Conservation (phyloP, 2,113 vertebrate species). For the Zootoca vivipara region DNA sequence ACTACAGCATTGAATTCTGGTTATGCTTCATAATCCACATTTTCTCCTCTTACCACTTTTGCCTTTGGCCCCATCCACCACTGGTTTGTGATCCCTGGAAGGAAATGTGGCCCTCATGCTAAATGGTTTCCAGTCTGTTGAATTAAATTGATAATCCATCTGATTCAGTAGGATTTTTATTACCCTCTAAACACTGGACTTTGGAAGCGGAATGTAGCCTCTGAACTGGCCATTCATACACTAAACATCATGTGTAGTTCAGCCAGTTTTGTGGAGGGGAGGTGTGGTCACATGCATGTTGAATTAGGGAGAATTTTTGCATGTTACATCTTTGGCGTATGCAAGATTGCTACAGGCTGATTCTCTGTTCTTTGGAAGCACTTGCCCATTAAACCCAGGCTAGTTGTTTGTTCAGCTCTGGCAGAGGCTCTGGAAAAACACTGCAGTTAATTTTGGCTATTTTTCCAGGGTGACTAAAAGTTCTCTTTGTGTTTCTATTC, state of each 20-base stretch:
- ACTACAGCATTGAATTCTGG: no score
- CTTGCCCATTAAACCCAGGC: background rate
- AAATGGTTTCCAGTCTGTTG: no score
- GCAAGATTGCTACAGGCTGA: background rate
- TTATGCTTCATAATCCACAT: no score
- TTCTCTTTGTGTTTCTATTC: background rate
- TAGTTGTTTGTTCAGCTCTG: background rate
- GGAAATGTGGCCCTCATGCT: no score
- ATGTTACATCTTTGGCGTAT: background rate
- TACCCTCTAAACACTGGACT: no score
- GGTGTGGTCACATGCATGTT: background rate
- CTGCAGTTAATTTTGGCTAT: background rate
- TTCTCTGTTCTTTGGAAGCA: background rate
- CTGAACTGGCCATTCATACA: no score
- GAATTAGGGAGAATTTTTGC: background rate
- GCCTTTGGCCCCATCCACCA: no score
- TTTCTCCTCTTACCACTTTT: no score
- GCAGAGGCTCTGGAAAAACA: constrained; percentile 21
- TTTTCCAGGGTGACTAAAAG: constrained; percentile 20
- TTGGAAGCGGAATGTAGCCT: no score
- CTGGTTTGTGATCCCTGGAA: no score
- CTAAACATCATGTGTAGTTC: background rate
- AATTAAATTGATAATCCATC: no score
- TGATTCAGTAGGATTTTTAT: no score
- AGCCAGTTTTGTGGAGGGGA: background rate